Evolutionary conservation across 2,888 invertebrate genomes (phyloP).

Genomic region (Hypsopygia costalis): DNA sequence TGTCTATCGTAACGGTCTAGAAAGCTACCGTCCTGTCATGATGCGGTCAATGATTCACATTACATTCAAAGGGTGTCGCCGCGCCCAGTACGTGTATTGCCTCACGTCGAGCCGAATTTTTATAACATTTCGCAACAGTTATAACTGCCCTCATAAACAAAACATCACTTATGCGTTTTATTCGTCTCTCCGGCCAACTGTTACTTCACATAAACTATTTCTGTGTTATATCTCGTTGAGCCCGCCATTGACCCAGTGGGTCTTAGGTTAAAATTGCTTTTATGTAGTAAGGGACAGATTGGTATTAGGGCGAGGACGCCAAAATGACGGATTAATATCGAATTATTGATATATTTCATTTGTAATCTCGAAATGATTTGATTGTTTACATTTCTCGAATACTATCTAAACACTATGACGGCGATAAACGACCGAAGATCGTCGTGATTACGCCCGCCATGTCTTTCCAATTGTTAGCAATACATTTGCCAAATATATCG

Average conservation of each 20-base stretch:
- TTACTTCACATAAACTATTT: conserved; percentile 50
- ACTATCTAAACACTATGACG: no score
- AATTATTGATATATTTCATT: background rate
- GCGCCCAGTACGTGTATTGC: conserved; percentile 42
- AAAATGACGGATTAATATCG: conserved; percentile 2
- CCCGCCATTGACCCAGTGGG: conserved; percentile 58
- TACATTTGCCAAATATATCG: no score
- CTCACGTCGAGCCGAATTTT: conserved; percentile 41
- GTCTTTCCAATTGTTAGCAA: no score
- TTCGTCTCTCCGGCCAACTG: conserved; percentile 47
- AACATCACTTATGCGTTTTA: conserved; percentile 50
- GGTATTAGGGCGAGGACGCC: conserved; percentile 19
- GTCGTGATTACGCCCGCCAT: no score
- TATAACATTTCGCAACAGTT: conserved; percentile 48
- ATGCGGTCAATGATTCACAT: conserved; percentile 29
- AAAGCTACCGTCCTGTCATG: conserved; percentile 7
- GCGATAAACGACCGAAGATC: no score
- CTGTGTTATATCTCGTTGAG: conserved; percentile 21
- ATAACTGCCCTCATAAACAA: conserved; percentile 46
- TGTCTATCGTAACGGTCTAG: background rate
- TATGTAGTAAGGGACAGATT: conserved; percentile 15
- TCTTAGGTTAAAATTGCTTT: conserved; percentile 35
- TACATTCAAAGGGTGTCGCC: conserved; percentile 14
- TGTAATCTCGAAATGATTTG: no score
- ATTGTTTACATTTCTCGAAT: no score